Base-by-base conservation (phyloP, 2,113 vertebrate genomes). In the Colossoma macropomum region DNA sequence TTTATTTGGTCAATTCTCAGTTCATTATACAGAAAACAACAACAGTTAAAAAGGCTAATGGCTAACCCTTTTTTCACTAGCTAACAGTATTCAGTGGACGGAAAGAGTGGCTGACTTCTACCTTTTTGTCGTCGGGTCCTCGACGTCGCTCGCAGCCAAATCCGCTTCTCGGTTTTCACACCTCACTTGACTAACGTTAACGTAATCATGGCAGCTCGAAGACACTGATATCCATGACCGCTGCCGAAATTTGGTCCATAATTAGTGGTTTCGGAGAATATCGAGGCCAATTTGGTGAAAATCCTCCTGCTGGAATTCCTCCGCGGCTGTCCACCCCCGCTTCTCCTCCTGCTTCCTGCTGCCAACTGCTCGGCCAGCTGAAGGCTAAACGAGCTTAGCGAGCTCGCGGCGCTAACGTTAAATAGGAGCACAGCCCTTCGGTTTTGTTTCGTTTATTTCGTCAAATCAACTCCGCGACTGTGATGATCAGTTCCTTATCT, bases 271-370 rank as follows among this genome's bases (percentile, higher is more conserved):
- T 50, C 23, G 17, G 3, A 0, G 56, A 34, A 62, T 32, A n/a
- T 11, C 38, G 38, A 0, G 5, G 68, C 10, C 16, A 32, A 48
- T 45, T 72, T 16, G 11, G 28, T 27, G 25, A 15, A 13, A 70
- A 11, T 3, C 73, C 32, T 17, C n/a, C 62, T 59, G 50, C 52
- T 50, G 65, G 74, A 71, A 62, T 77, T 34, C 32, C 32, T 5
- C 30, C 23, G 30, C 45, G 2, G 54, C 13, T 38, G 27, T 17
- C 73, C 81, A 82, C 81, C 81, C 81, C 74, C 81, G 74, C 81
- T 77, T 77, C 27, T 62, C 76, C 45, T 34, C 28, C 69, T 23
- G 34, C 60, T 54, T 34, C 60, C 72, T 68, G 80, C 30, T 59
- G 74, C 72, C 50, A 32, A 23, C 72, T 13, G 48, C 9, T 34